Base-by-base conservation (phyloP, 2,888 invertebrate genomes). In the Criorhina ranunculi region DNA sequence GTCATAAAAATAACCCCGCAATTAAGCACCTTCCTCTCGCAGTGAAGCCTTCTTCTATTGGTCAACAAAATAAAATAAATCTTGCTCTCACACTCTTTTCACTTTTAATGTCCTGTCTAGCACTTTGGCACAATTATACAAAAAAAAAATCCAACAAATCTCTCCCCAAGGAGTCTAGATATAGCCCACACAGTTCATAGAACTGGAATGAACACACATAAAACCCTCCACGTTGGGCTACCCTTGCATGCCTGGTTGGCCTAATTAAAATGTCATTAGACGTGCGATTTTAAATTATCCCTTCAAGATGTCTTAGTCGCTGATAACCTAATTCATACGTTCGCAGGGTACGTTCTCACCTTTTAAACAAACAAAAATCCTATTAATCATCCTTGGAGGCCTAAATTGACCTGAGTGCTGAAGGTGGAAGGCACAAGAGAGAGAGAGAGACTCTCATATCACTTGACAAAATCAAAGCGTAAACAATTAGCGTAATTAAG, bases 401-500 rank as follows among this genome's bases (percentile, higher is more conserved):
- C 35, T 53, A 9, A 42, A 44, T 8, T 15, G 12, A 11, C 12
- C 3, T 11, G 19, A 29, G 8, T 49, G 5, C 29, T 4, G 8
- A 15, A 37, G 9, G 6, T 15, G 24, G 19, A 46, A n/a, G 5
- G n/a, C 8, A 42, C 19, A 40, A 12, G 8, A 35, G 1, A 1
- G 8, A 29, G 3, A 35, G 1, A 75, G 5, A 35, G 31, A n/a
- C 40, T 33, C 44, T 42, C 69, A 12, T 83, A 69, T 78, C 73
- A 31, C 15, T 35, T 11, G 9, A 69, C 49, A 57, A 46, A 73
- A 83, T 83, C 83, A 73, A 64, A 78, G 67, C 73, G 73, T 83
- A 73, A 73, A 69, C 73, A 83, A 78, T 83, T 83, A 83, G 55
- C 29, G 67, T 83, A 69, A 83, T 78, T 66, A 78, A 62, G 67